Conservation (phyloP, 2,888 invertebrate genomes). For the Linnaemya tessellans region DNA sequence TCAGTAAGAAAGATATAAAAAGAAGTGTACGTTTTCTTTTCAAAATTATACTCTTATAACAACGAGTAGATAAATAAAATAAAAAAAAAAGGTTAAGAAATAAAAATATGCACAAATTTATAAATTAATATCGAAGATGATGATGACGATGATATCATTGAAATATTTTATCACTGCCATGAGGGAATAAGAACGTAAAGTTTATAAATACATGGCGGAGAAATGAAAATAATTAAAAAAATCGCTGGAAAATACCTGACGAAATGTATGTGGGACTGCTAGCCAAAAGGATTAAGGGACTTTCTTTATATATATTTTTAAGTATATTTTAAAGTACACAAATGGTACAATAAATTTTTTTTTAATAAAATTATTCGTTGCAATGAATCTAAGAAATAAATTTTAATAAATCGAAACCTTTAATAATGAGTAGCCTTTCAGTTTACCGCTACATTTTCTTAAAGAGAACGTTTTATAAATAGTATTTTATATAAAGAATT, state of each 20-base stretch:
- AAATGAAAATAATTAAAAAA: not conserved
- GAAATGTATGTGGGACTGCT: too few species aligned
- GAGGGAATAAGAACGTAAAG: not conserved
- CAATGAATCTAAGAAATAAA: too few species aligned
- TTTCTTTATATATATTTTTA: not conserved
- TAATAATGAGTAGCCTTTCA: too few species aligned
- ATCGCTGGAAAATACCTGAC: not conserved
- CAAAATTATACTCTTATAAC: not conserved
- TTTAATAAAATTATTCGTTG: too few species aligned
- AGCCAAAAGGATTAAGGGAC: too few species aligned
- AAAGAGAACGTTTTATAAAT: too few species aligned
- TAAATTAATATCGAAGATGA: conserved; percentile 3
- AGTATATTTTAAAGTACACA: too few species aligned
- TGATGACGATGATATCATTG: conserved; percentile 11
- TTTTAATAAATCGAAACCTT: too few species aligned
- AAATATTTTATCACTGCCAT: not conserved
- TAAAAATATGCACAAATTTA: not conserved
- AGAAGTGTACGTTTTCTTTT: not conserved
- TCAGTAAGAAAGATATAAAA: not conserved
- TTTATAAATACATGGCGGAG: not conserved
- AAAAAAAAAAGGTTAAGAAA: not conserved
- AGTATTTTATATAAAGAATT: too few species aligned
- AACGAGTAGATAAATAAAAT: conserved; percentile 7
- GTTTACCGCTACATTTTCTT: too few species aligned
- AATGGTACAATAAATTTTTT: too few species aligned